Conservation (phyloP, 2,888 invertebrate genomes). For the Autographa pulchrina region DNA sequence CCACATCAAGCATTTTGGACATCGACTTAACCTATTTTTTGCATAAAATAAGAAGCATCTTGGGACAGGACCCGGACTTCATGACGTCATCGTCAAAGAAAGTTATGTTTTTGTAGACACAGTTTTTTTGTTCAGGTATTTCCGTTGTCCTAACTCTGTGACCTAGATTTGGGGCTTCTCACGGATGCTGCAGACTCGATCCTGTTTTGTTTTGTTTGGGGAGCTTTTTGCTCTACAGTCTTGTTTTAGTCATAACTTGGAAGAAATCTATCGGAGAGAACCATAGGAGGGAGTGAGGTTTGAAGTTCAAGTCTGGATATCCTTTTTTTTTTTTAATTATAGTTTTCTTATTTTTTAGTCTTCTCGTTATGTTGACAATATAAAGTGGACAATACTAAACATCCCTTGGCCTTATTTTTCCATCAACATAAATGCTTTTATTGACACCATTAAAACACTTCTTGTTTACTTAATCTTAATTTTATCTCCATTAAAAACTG, state of each 20-base stretch:
- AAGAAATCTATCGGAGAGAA: too few relatives aligned
- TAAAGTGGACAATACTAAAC: background rate
- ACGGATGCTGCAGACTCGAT: background rate
- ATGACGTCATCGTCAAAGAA: constrained; percentile 58
- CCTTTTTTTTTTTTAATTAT: too few relatives aligned
- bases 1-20: constrained; percentile 30
- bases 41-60: constrained; percentile 28
- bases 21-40: constrained; percentile 48
- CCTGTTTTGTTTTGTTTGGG: background rate
- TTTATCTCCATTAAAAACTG: background rate
- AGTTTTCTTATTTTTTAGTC: too few relatives aligned
- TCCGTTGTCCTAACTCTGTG: background rate
- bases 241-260: too few relatives aligned
- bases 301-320: too few relatives aligned
- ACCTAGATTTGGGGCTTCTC: background rate
- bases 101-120: constrained; percentile 40
- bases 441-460: background rate
- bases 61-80: constrained; percentile 21
- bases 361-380: too few relatives aligned
- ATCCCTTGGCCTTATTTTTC: background rate
- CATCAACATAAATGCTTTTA: background rate
- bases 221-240: too few relatives aligned
- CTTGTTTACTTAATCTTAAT: background rate
- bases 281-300: too few relatives aligned
- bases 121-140: constrained; percentile 8